Percentiles rank a stretch among this genome's conserved stretches.
These are phyloP conservation scores for Camelus bactrianus DNA, from an alignment of 2,113 vertebrate genomes.

Conservation along the genomic window DNA sequence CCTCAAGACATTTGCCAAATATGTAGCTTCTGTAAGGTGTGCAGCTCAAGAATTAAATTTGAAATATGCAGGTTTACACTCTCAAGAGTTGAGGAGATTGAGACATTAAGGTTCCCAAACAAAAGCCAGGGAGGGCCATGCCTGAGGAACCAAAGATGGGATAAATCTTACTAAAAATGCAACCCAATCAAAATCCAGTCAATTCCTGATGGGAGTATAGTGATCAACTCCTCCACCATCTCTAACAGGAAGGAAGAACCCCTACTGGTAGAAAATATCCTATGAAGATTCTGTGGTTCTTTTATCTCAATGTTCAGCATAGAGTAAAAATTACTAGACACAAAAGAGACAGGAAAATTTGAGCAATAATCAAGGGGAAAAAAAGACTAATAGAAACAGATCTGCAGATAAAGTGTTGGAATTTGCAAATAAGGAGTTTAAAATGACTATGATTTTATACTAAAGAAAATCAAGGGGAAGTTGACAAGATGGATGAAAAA, in stretches of 20 bases:
- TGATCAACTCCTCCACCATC: neutral
- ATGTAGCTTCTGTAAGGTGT: neutral
- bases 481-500: neutral
- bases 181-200: neutral
- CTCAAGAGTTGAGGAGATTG: neutral
- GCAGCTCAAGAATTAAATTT: neutral
- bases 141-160: neutral
- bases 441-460: neutral
- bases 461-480: neutral
- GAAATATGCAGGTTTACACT: neutral
- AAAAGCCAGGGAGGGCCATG: neutral
- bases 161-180: neutral
- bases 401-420: neutral
- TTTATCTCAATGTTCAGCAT: neutral
- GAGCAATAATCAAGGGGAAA: neutral
- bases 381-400: neutral
- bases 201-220: neutral
- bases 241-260: neutral
- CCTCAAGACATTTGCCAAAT: neutral
- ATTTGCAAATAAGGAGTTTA: neutral
- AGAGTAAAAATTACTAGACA: slow-evolving; percentile 11
- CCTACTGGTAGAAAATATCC: neutral
- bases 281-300: neutral
- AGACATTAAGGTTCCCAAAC: neutral
- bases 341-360: neutral